These are phyloP conservation scores for Hypotaenidia philippensis DNA, from an alignment of 2,797 vertebrate genomes.

Conservation along the genomic window DNA sequence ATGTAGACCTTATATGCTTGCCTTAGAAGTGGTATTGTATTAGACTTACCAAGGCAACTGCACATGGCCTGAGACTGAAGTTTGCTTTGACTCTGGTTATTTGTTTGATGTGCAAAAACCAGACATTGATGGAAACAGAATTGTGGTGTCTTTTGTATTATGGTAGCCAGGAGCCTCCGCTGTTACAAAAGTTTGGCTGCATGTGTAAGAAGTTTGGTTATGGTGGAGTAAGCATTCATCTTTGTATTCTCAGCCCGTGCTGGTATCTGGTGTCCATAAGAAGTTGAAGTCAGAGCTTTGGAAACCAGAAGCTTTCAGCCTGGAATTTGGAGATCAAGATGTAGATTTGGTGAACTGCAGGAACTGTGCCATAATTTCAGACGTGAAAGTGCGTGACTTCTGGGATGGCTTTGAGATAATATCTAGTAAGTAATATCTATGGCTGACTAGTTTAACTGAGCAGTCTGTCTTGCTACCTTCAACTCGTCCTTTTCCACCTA, in stretches of 20 bases:
- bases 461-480: conserved; percentile 39
- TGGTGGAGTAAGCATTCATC: conserved; percentile 66
- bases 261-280: conserved; percentile 97
- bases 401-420: conserved; percentile 99
- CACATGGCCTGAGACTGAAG: background rate
- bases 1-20: background rate
- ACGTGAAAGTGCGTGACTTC: conserved; percentile 98
- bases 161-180: conserved; percentile 15
- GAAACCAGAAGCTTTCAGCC: conserved; percentile 95
- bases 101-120: background rate
- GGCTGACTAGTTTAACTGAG: conserved; percentile 51
- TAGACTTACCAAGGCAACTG: background rate
- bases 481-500: background rate
- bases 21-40: background rate
- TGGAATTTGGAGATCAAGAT: conserved; percentile 98
- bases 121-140: background rate
- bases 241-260: conserved; percentile 90
- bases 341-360: conserved; percentile 99
- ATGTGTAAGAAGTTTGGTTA: conserved; percentile 53
- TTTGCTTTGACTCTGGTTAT: conserved; percentile 25
- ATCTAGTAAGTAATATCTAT: conserved; percentile 87
- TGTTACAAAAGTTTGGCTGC: conserved; percentile 44
- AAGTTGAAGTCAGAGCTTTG: conserved; percentile 91
- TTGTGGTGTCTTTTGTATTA: background rate
- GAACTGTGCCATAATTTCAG: conserved; percentile 97